phyloP scores from a whole-genome alignment of 2,113 vertebrate genomes.

The Oostethus manadensis region DNA sequence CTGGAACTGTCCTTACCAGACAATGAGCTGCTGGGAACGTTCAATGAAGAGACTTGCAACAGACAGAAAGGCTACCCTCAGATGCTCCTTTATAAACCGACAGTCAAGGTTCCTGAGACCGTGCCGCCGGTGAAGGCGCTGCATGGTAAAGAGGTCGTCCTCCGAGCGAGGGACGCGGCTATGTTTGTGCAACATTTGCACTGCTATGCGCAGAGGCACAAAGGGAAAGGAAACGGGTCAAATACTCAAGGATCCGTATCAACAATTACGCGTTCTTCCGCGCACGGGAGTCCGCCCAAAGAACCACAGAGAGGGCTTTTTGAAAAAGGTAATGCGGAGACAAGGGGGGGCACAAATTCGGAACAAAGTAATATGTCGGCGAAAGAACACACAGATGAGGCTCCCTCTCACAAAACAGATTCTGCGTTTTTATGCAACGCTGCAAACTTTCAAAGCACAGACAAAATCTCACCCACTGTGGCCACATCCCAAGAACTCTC shows the following conservation, averaged over 20 bases:
- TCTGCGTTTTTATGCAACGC: not conserved
- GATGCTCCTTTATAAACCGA: slow-evolving; percentile 50
- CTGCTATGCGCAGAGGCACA: slow-evolving; percentile 57
- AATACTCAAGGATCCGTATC: slow-evolving; percentile 39
- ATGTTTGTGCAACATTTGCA: slow-evolving; percentile 61
- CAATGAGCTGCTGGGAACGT: slow-evolving; percentile 65
- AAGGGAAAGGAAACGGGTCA: slow-evolving; percentile 40
- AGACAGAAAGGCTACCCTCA: slow-evolving; percentile 40
- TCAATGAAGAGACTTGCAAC: slow-evolving; percentile 49
- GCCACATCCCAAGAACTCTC: slow-evolving; percentile 3
- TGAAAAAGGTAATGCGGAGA: slow-evolving; percentile 20
- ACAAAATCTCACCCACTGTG: not conserved
- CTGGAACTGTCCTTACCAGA: slow-evolving; percentile 72
- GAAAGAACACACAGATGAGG: not conserved
- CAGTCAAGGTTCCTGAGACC: slow-evolving; percentile 32
- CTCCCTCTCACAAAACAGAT: slow-evolving; percentile 3
- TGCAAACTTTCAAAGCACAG: slow-evolving; percentile 4
- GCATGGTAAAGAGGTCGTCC: slow-evolving; percentile 51
- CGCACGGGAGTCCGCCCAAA: slow-evolving; percentile 43
- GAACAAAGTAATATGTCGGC: slow-evolving; percentile 9
- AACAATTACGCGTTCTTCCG: slow-evolving; percentile 51
- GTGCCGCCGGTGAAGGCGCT: slow-evolving; percentile 20
- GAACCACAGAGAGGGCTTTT: slow-evolving; percentile 1
- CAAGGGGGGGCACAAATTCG: slow-evolving; percentile 8
- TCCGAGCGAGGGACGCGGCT: slow-evolving; percentile 41